These are phyloP conservation scores for Hydrolagus colliei DNA, from an alignment of 2,797 vertebrate genomes.

Conservation along the genomic window DNA sequence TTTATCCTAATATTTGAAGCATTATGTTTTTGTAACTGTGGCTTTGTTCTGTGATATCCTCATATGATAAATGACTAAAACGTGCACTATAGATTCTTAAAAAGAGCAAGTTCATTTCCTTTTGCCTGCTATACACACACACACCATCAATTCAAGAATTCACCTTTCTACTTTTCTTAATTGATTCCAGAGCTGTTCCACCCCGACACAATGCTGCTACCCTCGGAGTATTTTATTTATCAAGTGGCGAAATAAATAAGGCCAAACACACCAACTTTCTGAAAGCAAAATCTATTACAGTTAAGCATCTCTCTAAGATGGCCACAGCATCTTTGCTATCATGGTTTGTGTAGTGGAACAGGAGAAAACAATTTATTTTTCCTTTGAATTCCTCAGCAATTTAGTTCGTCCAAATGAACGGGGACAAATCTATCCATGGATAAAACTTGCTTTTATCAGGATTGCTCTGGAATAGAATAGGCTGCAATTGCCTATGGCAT, in stretches of 20 bases:
- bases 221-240: no score
- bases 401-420: not conserved
- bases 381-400: not conserved
- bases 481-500: not conserved
- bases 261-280: not conserved
- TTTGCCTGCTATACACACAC: not conserved
- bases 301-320: not conserved
- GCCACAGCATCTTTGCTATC: not conserved
- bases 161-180: not conserved
- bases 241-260: not conserved
- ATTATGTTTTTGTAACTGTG: not conserved
- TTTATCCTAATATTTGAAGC: not conserved
- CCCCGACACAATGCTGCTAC: not conserved
- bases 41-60: not conserved
- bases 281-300: not conserved
- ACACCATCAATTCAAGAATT: not conserved
- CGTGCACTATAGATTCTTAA: not conserved
- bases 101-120: not conserved
- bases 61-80: not conserved
- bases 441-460: not conserved
- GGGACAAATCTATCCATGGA: not conserved
- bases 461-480: not conserved
- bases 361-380: not conserved
- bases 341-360: not conserved
- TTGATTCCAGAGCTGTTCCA: not conserved